Evolutionary conservation across 1,140 invertebrate genomes (phyloP).

Genomic region (Nilaparvata lugens): DNA sequence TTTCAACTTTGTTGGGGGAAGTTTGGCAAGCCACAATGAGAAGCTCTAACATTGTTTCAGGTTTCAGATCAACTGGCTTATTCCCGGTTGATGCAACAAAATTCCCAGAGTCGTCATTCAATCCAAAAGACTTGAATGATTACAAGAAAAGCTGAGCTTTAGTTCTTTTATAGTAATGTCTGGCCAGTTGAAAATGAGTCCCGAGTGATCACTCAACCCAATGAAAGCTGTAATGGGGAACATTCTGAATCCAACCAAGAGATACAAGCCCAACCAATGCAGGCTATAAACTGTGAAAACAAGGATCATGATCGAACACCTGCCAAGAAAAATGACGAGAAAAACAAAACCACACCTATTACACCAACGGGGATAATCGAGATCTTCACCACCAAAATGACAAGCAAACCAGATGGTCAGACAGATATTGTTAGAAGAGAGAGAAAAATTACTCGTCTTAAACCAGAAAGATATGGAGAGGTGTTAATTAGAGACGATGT

Average conservation of each 20-base stretch:
- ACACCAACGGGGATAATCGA: conserved; percentile 12
- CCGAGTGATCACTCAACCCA: neutral
- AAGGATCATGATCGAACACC: neutral
- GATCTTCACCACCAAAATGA: neutral
- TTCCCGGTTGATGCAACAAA: neutral
- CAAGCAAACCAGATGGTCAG: neutral
- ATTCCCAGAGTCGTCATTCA: neutral
- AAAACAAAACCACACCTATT: neutral
- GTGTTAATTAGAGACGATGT: neutral
- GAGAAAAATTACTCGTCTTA: too few species aligned
- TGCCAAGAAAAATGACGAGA: neutral
- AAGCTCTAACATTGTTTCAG: conserved; percentile 3
- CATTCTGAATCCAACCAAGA: neutral
- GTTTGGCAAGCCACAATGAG: neutral
- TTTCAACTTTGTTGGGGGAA: neutral
- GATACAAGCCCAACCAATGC: neutral
- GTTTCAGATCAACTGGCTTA: conserved; percentile 1
- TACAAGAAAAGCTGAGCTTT: conserved; percentile 9
- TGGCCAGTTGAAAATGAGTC: too few species aligned
- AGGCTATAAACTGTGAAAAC: neutral
- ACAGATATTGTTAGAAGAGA: too few species aligned
- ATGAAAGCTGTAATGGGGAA: neutral
- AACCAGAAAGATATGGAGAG: too few species aligned
- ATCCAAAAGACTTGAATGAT: neutral
- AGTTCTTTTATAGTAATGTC: neutral